Evolutionary conservation across 2,113 vertebrate genomes (phyloP).

Genomic region (Brachirus orientalis): DNA sequence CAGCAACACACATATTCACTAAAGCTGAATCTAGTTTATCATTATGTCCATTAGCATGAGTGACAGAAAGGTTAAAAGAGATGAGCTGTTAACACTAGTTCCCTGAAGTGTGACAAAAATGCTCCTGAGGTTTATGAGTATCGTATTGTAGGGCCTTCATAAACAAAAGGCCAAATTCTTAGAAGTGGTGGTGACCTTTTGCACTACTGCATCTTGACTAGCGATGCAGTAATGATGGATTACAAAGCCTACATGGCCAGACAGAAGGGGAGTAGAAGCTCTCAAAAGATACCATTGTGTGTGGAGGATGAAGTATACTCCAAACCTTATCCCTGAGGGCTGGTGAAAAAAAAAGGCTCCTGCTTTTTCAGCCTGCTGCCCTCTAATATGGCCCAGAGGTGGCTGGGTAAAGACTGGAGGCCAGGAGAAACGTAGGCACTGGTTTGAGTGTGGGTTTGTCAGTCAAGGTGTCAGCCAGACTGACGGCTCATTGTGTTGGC

Average conservation of each 20-base stretch:
- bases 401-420: conserved; percentile 9
- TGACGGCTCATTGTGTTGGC: conserved; percentile 59
- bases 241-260: conserved; percentile 29
- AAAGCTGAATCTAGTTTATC: conserved; percentile 34
- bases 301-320: conserved; percentile 2
- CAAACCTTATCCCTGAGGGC: conserved; percentile 11
- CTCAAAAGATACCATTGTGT: conserved; percentile 39
- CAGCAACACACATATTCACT: neutral
- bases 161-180: conserved; percentile 46
- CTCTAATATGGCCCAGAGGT: neutral
- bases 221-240: conserved; percentile 54
- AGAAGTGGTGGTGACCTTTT: conserved; percentile 44
- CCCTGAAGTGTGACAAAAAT: conserved; percentile 58
- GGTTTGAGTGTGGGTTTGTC: conserved; percentile 52
- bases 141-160: conserved; percentile 25
- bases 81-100: conserved; percentile 48
- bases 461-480: conserved; percentile 60
- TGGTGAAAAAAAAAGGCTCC: neutral
- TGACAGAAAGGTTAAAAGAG: conserved; percentile 63
- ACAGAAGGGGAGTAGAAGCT: conserved; percentile 29
- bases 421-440: neutral
- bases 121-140: conserved; percentile 25
- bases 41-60: conserved; percentile 61
- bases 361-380: conserved; percentile 24
- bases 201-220: conserved; percentile 38